These are phyloP conservation scores for Mareca strepera DNA, from an alignment of 2,797 vertebrate genomes.

Conservation along the genomic window DNA sequence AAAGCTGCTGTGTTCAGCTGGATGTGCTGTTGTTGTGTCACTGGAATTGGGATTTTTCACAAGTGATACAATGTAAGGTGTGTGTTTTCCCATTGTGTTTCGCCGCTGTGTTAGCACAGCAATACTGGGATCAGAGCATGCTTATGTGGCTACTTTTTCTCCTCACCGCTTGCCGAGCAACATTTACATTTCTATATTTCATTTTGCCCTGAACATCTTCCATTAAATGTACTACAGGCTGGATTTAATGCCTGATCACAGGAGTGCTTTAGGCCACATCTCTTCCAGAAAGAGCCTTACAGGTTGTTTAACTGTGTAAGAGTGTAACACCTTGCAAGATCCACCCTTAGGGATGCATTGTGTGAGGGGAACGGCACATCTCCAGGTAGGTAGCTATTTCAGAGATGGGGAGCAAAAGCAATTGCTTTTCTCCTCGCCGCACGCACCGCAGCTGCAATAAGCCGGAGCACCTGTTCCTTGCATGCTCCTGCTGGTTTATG, in stretches of 20 bases:
- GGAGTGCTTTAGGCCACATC: not conserved
- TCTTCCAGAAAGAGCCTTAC: not conserved
- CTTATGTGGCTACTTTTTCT: not conserved
- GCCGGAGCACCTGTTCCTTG: slow-evolving; percentile 71
- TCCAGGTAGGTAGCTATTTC: not conserved
- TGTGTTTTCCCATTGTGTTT: not conserved
- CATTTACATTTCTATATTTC: not conserved
- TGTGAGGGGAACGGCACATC: not conserved
- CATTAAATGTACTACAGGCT: not conserved
- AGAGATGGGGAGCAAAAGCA: not conserved
- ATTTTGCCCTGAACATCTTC: not conserved
- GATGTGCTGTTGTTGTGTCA: not conserved
- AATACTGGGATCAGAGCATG: not conserved
- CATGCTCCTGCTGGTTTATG: slow-evolving; percentile 72
- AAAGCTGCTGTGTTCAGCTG: not conserved
- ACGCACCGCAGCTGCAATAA: not conserved
- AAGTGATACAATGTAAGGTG: too few species aligned
- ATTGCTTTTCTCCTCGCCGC: not conserved
- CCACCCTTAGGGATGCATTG: not conserved
- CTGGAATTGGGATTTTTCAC: not conserved
- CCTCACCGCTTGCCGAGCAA: not conserved
- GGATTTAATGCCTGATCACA: not conserved
- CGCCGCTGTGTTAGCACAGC: rapidly evolving
- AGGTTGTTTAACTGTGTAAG: not conserved
- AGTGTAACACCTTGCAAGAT: not conserved